Evolutionary conservation across 1,140 invertebrate species (phyloP), one percentile per base, ranked within the genome.

Genomic region (Bicyclus anynana): DNA sequence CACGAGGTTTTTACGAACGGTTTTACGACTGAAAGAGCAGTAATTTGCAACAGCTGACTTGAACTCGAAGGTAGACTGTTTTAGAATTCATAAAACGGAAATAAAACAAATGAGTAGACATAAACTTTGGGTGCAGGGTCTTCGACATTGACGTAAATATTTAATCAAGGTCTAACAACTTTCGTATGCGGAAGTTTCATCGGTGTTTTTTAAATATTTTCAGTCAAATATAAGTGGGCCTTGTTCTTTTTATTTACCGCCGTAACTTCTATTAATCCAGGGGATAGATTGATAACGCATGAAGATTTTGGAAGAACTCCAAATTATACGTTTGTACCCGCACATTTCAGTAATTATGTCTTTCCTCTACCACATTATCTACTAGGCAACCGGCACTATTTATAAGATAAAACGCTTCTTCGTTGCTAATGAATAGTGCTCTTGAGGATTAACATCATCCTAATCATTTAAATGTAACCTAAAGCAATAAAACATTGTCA

Each of bases 321-420:
- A 87, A 87, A 68, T 52, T 61, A 72, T 75, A 79, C 72, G 77
- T 67, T 81, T 74, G 73, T 78, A 67, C 57, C 52, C 67, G 60
- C 35, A 63, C 62, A 67, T 85, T 82, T 81, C 78, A 73, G 72
- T 79, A 78, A 85, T 81, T 82, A 74, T 80, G 72, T 78, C 70
- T 80, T 77, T 83, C 77, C 77, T 79, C 59, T 68, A 74, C 65
- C 63, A 80, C 72, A 33, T 33, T 12, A 33, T 67, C 51, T 70
- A 72, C 74, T 67, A 60, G 68, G 70, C 69, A 69, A 75, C 72
- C 49, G 67, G 12, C 20, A 53, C 74, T 82, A 85, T 85, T 85
- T 79, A 77, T 76, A 65, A 63, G 14, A 17, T 12, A 40, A 40
- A 54, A 37, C 52, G 50, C 13, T 48, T 5, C 33, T 13, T 3